Evolutionary conservation across 2,113 vertebrate genomes (phyloP).

Genomic region (Ia io): DNA sequence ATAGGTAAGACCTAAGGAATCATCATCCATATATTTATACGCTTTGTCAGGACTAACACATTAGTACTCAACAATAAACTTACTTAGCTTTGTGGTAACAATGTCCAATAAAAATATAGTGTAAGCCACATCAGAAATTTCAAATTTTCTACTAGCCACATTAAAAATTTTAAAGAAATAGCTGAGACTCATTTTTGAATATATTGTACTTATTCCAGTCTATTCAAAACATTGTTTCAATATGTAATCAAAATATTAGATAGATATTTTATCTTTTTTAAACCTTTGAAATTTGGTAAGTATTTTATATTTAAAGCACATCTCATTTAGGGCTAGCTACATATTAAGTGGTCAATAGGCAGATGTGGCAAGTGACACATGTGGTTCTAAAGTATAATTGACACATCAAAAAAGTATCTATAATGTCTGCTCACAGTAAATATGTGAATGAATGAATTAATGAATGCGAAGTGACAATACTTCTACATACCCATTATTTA

Average conservation of each 20-base stretch:
- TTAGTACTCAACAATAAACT: neutral
- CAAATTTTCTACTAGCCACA: neutral
- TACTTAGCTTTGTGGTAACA: neutral
- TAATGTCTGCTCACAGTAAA: neutral
- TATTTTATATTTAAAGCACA: neutral
- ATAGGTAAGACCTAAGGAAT: neutral
- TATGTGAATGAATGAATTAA: neutral
- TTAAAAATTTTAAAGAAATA: neutral
- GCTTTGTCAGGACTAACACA: neutral
- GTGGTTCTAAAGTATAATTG: neutral
- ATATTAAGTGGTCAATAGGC: neutral
- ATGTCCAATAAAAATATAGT: neutral
- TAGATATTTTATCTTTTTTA: neutral
- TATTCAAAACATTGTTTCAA: neutral
- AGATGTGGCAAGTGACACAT: neutral
- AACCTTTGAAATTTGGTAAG: neutral
- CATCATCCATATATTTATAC: neutral
- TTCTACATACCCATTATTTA: neutral
- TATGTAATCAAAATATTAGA: neutral
- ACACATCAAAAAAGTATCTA: neutral
- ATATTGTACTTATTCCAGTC: neutral
- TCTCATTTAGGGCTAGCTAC: neutral
- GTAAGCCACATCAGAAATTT: neutral
- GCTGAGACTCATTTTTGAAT: neutral
- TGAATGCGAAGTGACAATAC: neutral